A percentile compares a stretch with the other conserved stretches of the same genome.
Evolutionary conservation across 2,797 vertebrate genomes (phyloP).

Genomic region (Anomalospiza imberbis): DNA sequence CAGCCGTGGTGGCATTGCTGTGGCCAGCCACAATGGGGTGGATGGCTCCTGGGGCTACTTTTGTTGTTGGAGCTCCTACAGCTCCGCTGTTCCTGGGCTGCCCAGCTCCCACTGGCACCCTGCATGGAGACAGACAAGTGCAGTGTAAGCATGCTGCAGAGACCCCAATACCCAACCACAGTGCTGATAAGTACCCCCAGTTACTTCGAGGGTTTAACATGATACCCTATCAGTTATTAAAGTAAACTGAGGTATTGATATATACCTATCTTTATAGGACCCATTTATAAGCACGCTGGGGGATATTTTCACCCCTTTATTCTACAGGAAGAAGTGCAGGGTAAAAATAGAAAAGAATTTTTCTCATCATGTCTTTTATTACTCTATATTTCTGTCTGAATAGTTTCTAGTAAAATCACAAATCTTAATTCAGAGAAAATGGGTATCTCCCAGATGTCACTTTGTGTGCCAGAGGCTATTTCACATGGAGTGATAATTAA

Average conservation of each 20-base stretch:
- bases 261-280: neutral
- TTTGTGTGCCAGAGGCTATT: slow-evolving; percentile 23
- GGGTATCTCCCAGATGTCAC: neutral
- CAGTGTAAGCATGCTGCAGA: neutral
- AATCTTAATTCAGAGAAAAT: slow-evolving; percentile 16
- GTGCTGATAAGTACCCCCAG: neutral
- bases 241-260: neutral
- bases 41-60: slow-evolving; percentile 74
- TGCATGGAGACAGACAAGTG: slow-evolving; percentile 60
- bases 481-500: slow-evolving; percentile 22
- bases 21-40: slow-evolving; percentile 71
- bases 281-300: neutral
- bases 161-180: neutral
- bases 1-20: slow-evolving; percentile 75
- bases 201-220: neutral
- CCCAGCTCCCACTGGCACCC: slow-evolving; percentile 85
- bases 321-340: neutral
- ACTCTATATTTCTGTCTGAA: neutral
- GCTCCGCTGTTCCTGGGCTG: slow-evolving; percentile 80
- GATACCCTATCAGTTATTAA: neutral
- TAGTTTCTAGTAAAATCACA: slow-evolving; percentile 4
- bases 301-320: neutral
- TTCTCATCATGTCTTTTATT: neutral
- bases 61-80: slow-evolving; percentile 71
- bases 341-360: neutral